Percentiles rank a stretch among this genome's conserved stretches.
Evolutionary conservation across 2,888 invertebrate species (phyloP).

Genomic region (Cephus runcator): DNA sequence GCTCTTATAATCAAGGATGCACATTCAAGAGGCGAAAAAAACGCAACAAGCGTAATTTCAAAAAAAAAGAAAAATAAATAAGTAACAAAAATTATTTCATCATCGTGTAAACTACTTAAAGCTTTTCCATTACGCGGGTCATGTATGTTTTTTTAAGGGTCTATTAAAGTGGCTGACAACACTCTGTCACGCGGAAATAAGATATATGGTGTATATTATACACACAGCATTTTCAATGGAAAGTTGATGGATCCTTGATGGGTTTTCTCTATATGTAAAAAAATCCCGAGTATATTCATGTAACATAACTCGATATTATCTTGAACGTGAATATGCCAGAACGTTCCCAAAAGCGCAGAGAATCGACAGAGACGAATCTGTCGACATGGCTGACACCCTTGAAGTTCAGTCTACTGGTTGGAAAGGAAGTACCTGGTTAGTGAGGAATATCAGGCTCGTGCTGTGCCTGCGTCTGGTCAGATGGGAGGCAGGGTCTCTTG

Average conservation of each 20-base stretch:
- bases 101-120: background rate
- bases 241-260: constrained; percentile 5
- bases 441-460: constrained; percentile 76
- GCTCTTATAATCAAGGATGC: constrained; percentile 42
- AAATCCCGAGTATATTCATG: background rate
- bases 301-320: background rate
- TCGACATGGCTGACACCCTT: constrained; percentile 23
- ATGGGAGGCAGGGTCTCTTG: constrained; percentile 69
- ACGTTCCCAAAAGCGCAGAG: constrained; percentile 4
- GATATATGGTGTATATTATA: constrained; percentile 15
- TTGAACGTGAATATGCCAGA: constrained; percentile 16
- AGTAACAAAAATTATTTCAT: background rate
- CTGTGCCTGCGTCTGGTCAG: constrained; percentile 81
- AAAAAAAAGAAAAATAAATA: background rate
- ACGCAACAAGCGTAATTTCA: constrained; percentile 3
- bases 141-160: background rate
- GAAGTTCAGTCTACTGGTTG: constrained; percentile 10
- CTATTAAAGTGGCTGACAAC: background rate
- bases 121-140: background rate
- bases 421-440: constrained; percentile 69
- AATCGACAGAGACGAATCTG: constrained; percentile 13
- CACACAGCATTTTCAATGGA: constrained; percentile 17
- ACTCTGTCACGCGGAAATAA: background rate
- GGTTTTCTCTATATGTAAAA: background rate
- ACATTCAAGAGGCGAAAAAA: constrained; percentile 36